Base-by-base conservation (phyloP, 2,888 invertebrate genomes). In the Luffia ferchaultella region DNA sequence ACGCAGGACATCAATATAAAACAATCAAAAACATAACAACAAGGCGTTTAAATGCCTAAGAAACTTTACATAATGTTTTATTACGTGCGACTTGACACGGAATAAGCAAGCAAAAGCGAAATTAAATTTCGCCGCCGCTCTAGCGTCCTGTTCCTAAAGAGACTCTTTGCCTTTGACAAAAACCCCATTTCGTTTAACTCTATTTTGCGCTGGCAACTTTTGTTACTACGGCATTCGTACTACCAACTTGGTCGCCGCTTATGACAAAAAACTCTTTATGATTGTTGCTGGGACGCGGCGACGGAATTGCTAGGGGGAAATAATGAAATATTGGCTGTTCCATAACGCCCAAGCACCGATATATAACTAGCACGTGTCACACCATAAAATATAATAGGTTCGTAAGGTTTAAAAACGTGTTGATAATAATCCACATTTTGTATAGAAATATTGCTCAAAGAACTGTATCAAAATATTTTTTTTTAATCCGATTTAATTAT, bases 61-160 rank as follows among this genome's bases (percentile, higher is more conserved):
- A 30, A 30, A 30, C 30, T 30, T 30, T 30, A 46, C 20, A 46
- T 60, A 56, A 58, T 58, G 58, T 58, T 58, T 56, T 57, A 55
- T 61, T 62, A 59, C 20, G 48, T 47, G 41, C 46, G 42, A 42
- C 58, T 62, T 62, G 59, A 59, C 54, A 55, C 46, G 46, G 53
- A 52, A 58, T 57, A 61, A 61, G 60, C 60, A 62, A 61, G 30
- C 30, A 30, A 30, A 30, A 30, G 30, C 56, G 57, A 67, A 67
- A 68, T 68, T 64, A 62, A 67, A 68, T 67, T 66, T 61, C 61
- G 56, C 57, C 56, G 54, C 54, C 57, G 55, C 54, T 18, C 12
- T 15, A 43, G 51, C 53, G 30, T 30, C 30, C 30, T 30, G 12
- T 12, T 7, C 30, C 12, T 12, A 12, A 30, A 30, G 30, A 30